These are phyloP conservation scores for Eonycteris spelaea DNA, from an alignment of 2,113 vertebrate genomes.

Conservation along the genomic window DNA sequence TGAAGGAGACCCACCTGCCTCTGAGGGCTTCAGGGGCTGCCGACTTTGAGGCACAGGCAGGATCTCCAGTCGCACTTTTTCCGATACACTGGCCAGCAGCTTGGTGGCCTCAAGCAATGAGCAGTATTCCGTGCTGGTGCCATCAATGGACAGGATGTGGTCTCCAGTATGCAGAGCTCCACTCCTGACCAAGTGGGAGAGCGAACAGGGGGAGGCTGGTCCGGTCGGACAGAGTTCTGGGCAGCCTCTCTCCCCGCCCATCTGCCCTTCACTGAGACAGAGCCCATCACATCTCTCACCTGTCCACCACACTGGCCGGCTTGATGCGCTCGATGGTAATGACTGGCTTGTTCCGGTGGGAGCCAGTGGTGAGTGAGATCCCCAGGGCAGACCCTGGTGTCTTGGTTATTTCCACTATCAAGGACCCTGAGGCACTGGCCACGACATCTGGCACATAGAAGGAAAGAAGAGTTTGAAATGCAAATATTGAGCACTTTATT, in stretches of 20 bases:
- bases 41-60: constrained; percentile 91
- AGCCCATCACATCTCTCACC: constrained; percentile 78
- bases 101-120: constrained; percentile 94
- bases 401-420: constrained; percentile 95
- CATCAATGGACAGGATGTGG: constrained; percentile 94
- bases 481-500: background rate
- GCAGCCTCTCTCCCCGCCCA: fast-evolving
- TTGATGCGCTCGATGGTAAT: constrained; percentile 96
- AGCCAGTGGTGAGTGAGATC: constrained; percentile 87
- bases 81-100: constrained; percentile 89
- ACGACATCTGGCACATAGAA: constrained; percentile 86
- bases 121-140: constrained; percentile 94
- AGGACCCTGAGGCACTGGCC: constrained; percentile 90
- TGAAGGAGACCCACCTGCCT: constrained; percentile 86
- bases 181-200: constrained; percentile 82
- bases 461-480: background rate
- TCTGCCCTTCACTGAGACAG: fast-evolving
- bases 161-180: constrained; percentile 92
- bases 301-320: constrained; percentile 94
- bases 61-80: constrained; percentile 93
- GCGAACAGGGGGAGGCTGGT: background rate
- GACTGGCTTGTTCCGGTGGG: constrained; percentile 92
- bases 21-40: constrained; percentile 88
- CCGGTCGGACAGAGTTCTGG: background rate
- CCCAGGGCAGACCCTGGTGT: constrained; percentile 89